Conservation (phyloP, 23 tunicate species). For the Phallusia fumigata region DNA sequence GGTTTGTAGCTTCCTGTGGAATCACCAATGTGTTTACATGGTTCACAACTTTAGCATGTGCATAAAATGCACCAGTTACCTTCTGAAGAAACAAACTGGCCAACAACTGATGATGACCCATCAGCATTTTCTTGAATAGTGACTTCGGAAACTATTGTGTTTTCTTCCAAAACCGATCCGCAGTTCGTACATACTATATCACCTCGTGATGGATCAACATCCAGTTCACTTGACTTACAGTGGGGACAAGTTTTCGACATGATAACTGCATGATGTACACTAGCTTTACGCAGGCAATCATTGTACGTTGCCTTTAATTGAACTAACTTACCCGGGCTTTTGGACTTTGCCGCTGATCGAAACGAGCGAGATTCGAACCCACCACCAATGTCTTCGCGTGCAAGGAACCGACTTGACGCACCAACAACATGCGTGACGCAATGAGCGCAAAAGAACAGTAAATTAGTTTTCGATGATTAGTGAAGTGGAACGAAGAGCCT, state of each 20-base stretch:
- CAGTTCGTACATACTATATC: conserved; percentile 84
- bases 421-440: neutral
- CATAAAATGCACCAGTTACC: conserved; percentile 27
- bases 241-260: conserved; percentile 82
- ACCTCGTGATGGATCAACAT: conserved; percentile 81
- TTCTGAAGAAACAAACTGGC: conserved; percentile 88
- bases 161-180: conserved; percentile 83
- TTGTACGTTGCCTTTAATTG: too few relatives aligned
- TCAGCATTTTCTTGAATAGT: conserved; percentile 87
- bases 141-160: conserved; percentile 86
- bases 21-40: neutral
- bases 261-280: neutral
- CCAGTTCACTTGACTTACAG: conserved; percentile 88
- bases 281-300: too few relatives aligned
- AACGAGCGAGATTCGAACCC: neutral
- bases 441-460: neutral
- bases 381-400: neutral
- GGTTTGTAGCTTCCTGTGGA: conserved; percentile 76
- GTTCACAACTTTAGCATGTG: neutral
- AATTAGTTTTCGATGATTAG: neutral
- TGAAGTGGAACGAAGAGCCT: neutral
- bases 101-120: conserved; percentile 88
- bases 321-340: too few relatives aligned
- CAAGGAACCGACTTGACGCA: neutral
- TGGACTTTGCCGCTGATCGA: neutral